A percentile compares a stretch with the other conserved stretches of the same genome.
Conservation (phyloP, 2,888 invertebrate genomes). For the Heliconius cydno region DNA sequence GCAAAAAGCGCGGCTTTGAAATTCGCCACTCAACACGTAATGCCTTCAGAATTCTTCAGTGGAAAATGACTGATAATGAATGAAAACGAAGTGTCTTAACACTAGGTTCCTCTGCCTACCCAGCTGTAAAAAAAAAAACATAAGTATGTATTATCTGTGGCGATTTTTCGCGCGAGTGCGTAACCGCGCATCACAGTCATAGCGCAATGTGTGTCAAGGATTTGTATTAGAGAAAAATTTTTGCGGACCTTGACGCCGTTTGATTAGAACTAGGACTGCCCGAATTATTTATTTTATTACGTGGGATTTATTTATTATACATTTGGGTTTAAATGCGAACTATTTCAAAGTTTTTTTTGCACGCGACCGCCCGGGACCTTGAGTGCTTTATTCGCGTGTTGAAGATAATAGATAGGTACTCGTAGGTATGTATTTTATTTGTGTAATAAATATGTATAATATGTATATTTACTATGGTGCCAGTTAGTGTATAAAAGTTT, state of each 20-base stretch:
- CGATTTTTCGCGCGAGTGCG: conserved; percentile 61
- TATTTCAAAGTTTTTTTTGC: conserved; percentile 36
- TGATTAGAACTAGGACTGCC: conserved; percentile 77
- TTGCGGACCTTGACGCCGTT: conserved; percentile 71
- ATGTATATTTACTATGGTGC: neutral
- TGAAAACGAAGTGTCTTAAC: too few relatives aligned
- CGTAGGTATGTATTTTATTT: conserved; percentile 25
- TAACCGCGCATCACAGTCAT: conserved; percentile 57
- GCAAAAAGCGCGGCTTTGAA: too few relatives aligned
- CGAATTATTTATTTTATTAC: conserved; percentile 65
- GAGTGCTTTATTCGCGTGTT: conserved; percentile 33
- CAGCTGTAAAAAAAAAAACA: too few relatives aligned
- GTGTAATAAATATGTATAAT: conserved; percentile 2
- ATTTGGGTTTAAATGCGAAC: conserved; percentile 44
- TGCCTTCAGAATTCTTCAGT: too few relatives aligned
- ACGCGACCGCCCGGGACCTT: conserved; percentile 37
- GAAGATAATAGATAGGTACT: conserved; percentile 19
- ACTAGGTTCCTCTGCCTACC: too few relatives aligned
- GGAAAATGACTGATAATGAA: too few relatives aligned
- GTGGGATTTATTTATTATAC: conserved; percentile 50
- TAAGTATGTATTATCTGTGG: conserved; percentile 47
- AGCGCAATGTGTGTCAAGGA: conserved; percentile 74
- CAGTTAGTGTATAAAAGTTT: neutral
- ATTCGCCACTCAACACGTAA: too few relatives aligned
- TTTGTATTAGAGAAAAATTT: conserved; percentile 73